These are phyloP conservation scores for Drosophila ambigua DNA, from an alignment of 1,140 invertebrate genomes.

Conservation along the genomic window DNA sequence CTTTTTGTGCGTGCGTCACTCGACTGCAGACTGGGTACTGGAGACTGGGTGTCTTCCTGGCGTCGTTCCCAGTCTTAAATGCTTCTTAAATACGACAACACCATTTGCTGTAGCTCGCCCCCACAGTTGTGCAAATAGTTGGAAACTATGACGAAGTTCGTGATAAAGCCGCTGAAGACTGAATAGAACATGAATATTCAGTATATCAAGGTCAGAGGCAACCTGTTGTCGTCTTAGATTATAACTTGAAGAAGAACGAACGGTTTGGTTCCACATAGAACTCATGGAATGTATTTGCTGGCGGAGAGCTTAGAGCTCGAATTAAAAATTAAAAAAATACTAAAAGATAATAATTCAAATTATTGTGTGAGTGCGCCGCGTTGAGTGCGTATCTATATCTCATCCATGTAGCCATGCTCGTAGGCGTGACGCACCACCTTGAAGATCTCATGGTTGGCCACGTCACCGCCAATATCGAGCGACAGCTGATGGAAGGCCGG, in stretches of 20 bases:
- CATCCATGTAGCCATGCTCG: slow-evolving; percentile 78
- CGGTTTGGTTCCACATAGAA: no score
- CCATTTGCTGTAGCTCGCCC: no score
- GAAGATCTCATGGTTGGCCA: slow-evolving; percentile 63
- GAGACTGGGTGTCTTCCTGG: background rate
- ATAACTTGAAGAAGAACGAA: no score
- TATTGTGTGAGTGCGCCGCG: no score
- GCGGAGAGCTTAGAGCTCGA: no score
- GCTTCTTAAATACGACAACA: no score
- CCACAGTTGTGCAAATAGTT: slow-evolving; percentile 17
- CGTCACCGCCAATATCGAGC: slow-evolving; percentile 68
- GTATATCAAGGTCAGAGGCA: slow-evolving; percentile 56
- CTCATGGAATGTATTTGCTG: slow-evolving; percentile 15
- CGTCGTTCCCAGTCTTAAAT: no score
- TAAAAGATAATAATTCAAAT: slow-evolving; percentile 1
- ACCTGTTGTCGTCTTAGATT: slow-evolving; percentile 2
- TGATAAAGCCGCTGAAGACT: slow-evolving; percentile 11
- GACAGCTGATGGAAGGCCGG: slow-evolving; percentile 60
- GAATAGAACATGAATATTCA: slow-evolving; percentile 51
- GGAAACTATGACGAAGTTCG: background rate
- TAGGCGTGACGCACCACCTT: slow-evolving; percentile 57
- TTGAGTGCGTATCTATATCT: slow-evolving; percentile 29
- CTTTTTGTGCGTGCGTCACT: no score
- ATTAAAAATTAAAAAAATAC: no score
- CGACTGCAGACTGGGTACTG: no score